Conservation (phyloP, 2,888 invertebrate genomes). For the Acanthosepion lycidas region DNA sequence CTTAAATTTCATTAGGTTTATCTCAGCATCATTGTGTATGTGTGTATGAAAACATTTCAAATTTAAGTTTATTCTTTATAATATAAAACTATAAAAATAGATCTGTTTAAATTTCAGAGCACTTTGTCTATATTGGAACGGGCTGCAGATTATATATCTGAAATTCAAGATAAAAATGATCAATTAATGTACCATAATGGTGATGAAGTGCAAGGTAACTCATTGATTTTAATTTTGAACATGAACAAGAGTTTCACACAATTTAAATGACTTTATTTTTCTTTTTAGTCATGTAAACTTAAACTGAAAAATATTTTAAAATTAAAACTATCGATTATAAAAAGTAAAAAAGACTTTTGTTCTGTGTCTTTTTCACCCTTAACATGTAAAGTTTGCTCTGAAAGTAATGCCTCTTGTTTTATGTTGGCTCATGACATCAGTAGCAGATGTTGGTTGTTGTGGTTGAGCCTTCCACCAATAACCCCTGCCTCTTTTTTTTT, state of each 20-base stretch:
- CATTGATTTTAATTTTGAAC: not conserved
- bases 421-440: too few relatives aligned
- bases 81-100: not conserved
- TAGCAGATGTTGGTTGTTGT: too few relatives aligned
- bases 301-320: not conserved
- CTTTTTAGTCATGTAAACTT: too few relatives aligned
- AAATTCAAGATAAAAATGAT: constrained; percentile 67
- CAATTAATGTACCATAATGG: constrained; percentile 58
- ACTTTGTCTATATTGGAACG: constrained; percentile 69
- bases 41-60: too few relatives aligned
- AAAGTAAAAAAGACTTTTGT: not conserved
- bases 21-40: too few relatives aligned
- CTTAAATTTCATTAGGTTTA: too few relatives aligned
- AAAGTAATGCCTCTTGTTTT: too few relatives aligned
- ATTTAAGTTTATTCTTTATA: not conserved
- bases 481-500: too few relatives aligned
- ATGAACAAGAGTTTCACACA: too few relatives aligned
- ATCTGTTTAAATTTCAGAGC: constrained; percentile 57
- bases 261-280: too few relatives aligned
- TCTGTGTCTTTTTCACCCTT: not conserved
- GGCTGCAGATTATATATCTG: constrained; percentile 69
- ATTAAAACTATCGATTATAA: not conserved
- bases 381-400: too few relatives aligned
- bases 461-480: too few relatives aligned
- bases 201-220: constrained; percentile 54